Base-by-base conservation (phyloP, 2,888 invertebrate species). In the Orthosia gothica region DNA sequence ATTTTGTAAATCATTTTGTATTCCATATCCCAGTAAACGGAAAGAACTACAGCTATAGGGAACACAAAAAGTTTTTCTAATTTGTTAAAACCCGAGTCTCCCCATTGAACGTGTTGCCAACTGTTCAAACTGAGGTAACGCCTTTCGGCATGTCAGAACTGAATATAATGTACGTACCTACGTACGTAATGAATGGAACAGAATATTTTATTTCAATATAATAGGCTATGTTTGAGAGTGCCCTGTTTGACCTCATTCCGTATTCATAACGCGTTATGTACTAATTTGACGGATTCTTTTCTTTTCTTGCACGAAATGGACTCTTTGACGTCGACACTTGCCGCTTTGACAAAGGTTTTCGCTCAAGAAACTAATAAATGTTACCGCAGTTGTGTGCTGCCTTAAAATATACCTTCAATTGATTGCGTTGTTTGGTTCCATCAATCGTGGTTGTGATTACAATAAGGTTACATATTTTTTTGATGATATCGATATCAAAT, bases 131-230 rank as follows among this genome's bases (percentile, higher is more conserved):
- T 89, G 85, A 89, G 89, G 92, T 91, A 92, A 92, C 93, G 93
- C 93, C 93, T 95, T 95, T 95, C 93, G 95, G 93, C 93, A 86
- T 91, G 93, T 93, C 92, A 92, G 87, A 92, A 84, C 88, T 89
- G 90, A 92, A 93, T 90, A 89, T 90, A 90, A 91, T 90, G 79
- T 88, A 89, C 88, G 89, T 93, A 93, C 91, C 91, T 87, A 91
- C 91, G 88, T 90, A 89, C 86, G 92, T 93, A 93, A 93, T 95
- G 95, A 95, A 96, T 95, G 95, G 95, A 91, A 91, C 92, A 91
- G 96, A 96, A 96, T 96, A 96, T 95, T 96, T 96, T 95, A 95
- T 96, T 96, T 94, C 92, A 91, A 93, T 93, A 95, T 95, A 95
- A 95, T 94, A 91, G 94, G 89, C 88, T 89, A 86, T 93, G 92